Conservation (phyloP, 2,797 vertebrate species). For the Rousettus madagascariensis region DNA sequence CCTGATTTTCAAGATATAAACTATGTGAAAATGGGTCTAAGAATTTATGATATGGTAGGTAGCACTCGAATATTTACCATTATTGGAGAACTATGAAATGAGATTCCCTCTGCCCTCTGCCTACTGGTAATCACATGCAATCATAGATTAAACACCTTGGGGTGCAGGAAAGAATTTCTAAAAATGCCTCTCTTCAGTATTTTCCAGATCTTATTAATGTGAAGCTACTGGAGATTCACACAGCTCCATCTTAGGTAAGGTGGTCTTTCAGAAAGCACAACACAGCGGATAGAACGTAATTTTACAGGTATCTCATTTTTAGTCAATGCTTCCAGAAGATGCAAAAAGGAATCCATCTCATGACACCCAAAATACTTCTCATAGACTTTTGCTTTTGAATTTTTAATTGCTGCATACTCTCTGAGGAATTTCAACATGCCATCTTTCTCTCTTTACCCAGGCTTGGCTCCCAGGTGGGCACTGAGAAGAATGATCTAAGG, state of each 20-base stretch:
- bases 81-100: background rate
- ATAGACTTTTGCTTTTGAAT: background rate
- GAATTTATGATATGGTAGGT: background rate
- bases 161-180: background rate
- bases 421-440: background rate
- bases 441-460: background rate
- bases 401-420: background rate
- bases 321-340: background rate
- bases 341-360: background rate
- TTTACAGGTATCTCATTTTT: background rate
- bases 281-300: background rate
- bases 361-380: background rate
- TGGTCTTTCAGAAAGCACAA: background rate
- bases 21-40: background rate
- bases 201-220: background rate
- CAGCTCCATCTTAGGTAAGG: background rate
- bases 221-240: background rate
- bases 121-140: background rate
- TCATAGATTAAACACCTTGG: background rate
- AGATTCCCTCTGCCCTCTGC: background rate
- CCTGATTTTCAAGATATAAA: background rate
- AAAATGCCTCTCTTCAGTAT: background rate
- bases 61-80: background rate
- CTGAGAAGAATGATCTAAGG: background rate
- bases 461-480: background rate